phyloP scores from a whole-genome alignment of 2,888 invertebrate species.

The Ecdyonurus torrentis region DNA sequence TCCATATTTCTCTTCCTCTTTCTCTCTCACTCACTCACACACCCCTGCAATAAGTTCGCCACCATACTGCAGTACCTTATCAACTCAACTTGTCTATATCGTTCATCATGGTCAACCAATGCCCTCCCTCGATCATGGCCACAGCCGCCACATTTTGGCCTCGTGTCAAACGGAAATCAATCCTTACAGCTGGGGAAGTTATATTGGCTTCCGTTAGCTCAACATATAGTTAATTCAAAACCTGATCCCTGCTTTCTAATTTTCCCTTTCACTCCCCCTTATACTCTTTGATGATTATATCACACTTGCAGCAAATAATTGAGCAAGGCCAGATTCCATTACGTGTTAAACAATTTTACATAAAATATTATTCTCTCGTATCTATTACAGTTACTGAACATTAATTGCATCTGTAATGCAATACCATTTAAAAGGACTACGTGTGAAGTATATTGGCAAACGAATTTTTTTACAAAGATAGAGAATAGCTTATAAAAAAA shows the following conservation, averaged over 20 bases:
- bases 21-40: neutral
- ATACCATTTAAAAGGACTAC: no score
- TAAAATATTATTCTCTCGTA: no score
- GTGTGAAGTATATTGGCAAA: no score
- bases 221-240: no score
- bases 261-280: no score
- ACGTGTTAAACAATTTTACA: no score
- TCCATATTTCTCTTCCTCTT: neutral
- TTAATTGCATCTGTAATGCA: no score
- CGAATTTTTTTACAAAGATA: no score
- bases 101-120: neutral
- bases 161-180: neutral
- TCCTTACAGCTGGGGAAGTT: neutral
- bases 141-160: neutral
- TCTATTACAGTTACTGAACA: no score
- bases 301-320: neutral
- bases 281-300: no score
- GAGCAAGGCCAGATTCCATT: neutral
- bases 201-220: neutral
- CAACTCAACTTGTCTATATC: neutral
- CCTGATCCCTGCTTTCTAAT: no score
- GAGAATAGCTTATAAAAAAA: no score
- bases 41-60: neutral
- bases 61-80: neutral
- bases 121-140: neutral